phyloP scores from a whole-genome alignment of 2,113 vertebrate species.

The Pardalotus punctatus region DNA sequence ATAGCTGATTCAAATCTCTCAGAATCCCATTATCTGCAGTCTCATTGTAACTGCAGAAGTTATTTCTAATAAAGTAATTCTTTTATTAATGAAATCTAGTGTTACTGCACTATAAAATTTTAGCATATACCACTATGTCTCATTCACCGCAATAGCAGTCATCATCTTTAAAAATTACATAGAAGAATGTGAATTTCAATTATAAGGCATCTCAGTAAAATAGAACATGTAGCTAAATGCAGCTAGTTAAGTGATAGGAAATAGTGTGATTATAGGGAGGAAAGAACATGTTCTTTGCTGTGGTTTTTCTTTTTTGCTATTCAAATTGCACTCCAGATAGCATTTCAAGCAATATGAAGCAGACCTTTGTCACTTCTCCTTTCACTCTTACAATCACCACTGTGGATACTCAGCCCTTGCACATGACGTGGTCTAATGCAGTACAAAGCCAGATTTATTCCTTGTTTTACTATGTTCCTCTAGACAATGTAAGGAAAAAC shows the following conservation, averaged over 20 bases:
- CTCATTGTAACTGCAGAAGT: background rate
- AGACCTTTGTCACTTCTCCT: background rate
- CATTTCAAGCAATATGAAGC: background rate
- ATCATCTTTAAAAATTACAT: background rate
- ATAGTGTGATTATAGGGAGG: background rate
- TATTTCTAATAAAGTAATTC: slow-evolving; percentile 14
- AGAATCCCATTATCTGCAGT: background rate
- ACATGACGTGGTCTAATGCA: background rate
- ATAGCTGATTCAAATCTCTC: background rate
- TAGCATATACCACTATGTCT: background rate
- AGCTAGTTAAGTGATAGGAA: background rate
- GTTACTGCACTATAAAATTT: background rate
- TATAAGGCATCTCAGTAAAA: background rate
- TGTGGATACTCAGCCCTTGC: background rate
- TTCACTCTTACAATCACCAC: background rate
- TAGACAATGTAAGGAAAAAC: background rate
- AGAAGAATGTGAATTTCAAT: background rate
- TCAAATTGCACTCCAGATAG: background rate
- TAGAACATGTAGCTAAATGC: background rate
- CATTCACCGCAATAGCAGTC: background rate
- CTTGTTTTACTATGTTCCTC: background rate
- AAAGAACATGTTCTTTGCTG: background rate
- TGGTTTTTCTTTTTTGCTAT: background rate
- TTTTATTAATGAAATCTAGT: slow-evolving; percentile 17
- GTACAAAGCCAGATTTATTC: background rate